Evolutionary conservation across 35 echinoderm and acorn worm species (phyloP).

Genomic region (Anneissia japonica): DNA sequence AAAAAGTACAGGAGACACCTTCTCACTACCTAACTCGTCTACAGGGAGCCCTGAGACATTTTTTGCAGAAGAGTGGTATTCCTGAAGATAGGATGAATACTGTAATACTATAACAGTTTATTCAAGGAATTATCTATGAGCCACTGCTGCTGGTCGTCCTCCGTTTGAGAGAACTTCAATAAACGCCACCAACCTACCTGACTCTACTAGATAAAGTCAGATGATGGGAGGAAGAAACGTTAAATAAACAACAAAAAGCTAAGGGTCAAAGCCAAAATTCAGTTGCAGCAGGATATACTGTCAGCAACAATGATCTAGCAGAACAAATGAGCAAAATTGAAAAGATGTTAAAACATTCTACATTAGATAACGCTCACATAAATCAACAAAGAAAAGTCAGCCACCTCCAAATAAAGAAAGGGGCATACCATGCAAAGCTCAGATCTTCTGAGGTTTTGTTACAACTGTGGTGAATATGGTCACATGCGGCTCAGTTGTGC

Average conservation of each 20-base stretch:
- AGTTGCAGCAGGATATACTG: not conserved
- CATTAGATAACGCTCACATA: not conserved
- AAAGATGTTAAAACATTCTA: not conserved
- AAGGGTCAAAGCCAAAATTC: not conserved
- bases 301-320: not conserved
- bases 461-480: slow-evolving; percentile 42
- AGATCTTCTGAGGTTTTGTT: slow-evolving; percentile 39
- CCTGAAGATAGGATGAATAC: not conserved
- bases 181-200: not conserved
- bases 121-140: not conserved
- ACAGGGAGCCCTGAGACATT: not conserved
- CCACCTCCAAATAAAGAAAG: not conserved
- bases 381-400: not conserved
- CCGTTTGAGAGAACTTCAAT: not conserved
- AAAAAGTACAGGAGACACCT: not conserved
- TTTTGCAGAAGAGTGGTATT: not conserved
- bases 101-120: not conserved
- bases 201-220: not conserved
- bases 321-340: not conserved
- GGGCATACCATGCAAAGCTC: not conserved
- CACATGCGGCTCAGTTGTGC: slow-evolving; percentile 24
- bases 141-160: not conserved
- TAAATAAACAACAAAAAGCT: not conserved
- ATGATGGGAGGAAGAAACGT: not conserved
- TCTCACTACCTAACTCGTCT: not conserved